Evolutionary conservation across 2,797 vertebrate genomes (phyloP).

Genomic region (Bradypodion ventrale): DNA sequence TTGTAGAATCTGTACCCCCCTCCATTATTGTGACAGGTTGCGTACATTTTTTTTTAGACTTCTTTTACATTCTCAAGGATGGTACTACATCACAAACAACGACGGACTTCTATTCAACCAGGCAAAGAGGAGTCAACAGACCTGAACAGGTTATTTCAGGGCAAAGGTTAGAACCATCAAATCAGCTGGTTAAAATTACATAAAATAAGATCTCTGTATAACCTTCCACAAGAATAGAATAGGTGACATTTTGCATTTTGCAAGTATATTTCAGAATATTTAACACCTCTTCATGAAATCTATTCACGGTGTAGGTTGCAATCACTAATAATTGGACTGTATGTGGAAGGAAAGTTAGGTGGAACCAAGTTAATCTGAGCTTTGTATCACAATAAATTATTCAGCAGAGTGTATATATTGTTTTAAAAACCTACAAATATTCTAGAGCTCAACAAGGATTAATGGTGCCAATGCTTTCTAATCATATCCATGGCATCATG

Average conservation of each 20-base stretch:
- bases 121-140: no score
- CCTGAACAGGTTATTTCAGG: not conserved
- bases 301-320: not conserved
- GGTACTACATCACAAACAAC: not conserved
- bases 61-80: not conserved
- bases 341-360: not conserved
- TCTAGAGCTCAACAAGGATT: not conserved
- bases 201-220: not conserved
- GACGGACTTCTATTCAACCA: not conserved
- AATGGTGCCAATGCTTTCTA: not conserved
- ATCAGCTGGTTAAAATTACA: not conserved
- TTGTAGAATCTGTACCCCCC: not conserved
- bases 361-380: not conserved
- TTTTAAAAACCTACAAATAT: not conserved
- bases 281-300: not conserved
- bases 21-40: not conserved
- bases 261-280: not conserved
- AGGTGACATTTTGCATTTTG: not conserved
- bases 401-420: not conserved
- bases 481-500: not conserved
- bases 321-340: not conserved
- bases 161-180: not conserved
- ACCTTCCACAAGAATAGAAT: no score
- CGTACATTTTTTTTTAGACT: not conserved
- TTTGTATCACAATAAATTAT: not conserved